phyloP scores from a whole-genome alignment of 2,797 vertebrate genomes.

The Vireo griseus region DNA sequence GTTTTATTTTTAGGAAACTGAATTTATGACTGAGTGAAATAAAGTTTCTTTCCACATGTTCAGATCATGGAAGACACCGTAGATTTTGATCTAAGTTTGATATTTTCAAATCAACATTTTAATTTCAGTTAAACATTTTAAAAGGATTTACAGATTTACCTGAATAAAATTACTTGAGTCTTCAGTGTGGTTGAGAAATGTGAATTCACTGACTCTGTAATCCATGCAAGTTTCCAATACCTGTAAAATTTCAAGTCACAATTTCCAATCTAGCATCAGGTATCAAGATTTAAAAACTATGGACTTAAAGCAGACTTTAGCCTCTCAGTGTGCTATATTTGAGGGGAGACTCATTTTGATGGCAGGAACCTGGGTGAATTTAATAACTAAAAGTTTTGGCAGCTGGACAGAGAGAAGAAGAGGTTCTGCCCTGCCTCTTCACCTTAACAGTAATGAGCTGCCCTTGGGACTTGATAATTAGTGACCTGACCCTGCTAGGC shows the following conservation, averaged over 20 bases:
- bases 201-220: background rate
- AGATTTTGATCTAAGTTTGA: background rate
- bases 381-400: background rate
- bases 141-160: background rate
- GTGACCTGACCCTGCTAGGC: background rate
- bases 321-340: background rate
- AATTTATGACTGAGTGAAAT: background rate
- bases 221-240: background rate
- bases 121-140: background rate
- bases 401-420: background rate
- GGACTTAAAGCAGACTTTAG: background rate
- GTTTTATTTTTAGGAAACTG: background rate
- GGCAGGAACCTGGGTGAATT: background rate
- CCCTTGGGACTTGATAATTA: background rate
- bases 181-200: background rate
- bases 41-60: background rate
- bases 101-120: background rate
- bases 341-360: background rate
- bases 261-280: background rate
- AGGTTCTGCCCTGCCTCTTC: background rate
- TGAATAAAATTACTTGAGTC: background rate
- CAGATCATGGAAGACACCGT: accelerated
- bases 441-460: background rate
- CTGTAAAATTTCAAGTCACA: background rate
- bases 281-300: background rate